These are phyloP conservation scores for Isurus oxyrinchus DNA, from an alignment of 2,113 vertebrate genomes.

Conservation along the genomic window DNA sequence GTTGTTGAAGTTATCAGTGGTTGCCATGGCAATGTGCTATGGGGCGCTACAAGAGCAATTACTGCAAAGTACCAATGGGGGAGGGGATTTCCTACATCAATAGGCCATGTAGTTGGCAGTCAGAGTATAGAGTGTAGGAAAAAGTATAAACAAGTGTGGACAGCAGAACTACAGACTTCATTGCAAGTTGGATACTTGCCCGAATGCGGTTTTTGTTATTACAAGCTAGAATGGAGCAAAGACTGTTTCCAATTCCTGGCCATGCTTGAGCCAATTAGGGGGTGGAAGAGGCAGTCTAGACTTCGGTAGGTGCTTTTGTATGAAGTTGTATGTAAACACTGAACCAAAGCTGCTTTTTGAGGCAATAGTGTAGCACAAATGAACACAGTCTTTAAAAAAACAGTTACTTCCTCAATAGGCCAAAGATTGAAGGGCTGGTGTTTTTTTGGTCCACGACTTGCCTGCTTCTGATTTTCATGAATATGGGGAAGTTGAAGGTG, in stretches of 20 bases:
- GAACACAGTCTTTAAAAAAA: background rate
- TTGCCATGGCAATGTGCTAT: background rate
- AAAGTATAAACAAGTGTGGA: background rate
- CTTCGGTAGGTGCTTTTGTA: background rate
- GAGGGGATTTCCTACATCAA: background rate
- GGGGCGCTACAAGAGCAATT: background rate
- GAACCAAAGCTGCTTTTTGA: background rate
- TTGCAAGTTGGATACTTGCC: background rate
- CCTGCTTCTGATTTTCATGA: background rate
- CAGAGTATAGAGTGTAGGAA: background rate
- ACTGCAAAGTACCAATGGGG: background rate
- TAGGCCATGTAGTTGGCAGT: background rate
- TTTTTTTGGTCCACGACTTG: background rate
- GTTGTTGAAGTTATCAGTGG: slow-evolving; percentile 7
- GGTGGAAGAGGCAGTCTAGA: background rate
- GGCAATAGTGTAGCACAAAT: background rate
- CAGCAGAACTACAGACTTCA: background rate
- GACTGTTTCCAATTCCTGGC: background rate
- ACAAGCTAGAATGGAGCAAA: background rate
- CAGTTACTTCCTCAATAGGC: background rate
- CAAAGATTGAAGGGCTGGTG: background rate
- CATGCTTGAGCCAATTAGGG: background rate
- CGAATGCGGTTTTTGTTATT: background rate
- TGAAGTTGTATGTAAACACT: background rate
- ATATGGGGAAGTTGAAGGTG: background rate